Conservation (phyloP, 2,113 vertebrate genomes). For the Albula goreensis region DNA sequence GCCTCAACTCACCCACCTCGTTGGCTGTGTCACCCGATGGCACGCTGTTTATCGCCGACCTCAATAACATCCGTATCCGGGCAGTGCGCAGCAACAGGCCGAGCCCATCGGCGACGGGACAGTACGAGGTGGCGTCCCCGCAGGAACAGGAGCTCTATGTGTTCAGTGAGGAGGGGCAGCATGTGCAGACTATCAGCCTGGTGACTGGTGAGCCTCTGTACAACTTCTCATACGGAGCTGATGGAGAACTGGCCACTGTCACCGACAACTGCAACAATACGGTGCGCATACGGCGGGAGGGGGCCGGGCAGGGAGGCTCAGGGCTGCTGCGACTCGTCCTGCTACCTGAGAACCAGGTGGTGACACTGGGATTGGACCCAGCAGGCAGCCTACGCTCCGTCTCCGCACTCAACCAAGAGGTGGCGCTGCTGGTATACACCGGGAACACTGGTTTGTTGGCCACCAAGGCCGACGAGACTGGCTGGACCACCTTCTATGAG, state of each 20-base stretch:
- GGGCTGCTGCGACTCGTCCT: slow-evolving; percentile 87
- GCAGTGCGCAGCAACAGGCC: slow-evolving; percentile 91
- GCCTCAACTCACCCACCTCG: slow-evolving; percentile 92
- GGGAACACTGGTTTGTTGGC: slow-evolving; percentile 90
- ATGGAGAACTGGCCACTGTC: slow-evolving; percentile 79
- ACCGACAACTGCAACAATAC: slow-evolving; percentile 92
- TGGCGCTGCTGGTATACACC: slow-evolving; percentile 91
- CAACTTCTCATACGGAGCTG: slow-evolving; percentile 90
- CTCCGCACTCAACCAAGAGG: slow-evolving; percentile 85
- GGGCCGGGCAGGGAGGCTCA: slow-evolving; percentile 69
- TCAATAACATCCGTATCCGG: slow-evolving; percentile 95
- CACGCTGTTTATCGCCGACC: slow-evolving; percentile 94
- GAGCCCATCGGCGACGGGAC: slow-evolving; percentile 75
- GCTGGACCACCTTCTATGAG: slow-evolving; percentile 99
- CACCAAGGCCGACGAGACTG: slow-evolving; percentile 96
- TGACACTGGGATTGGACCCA: slow-evolving; percentile 86
- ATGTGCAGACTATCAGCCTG: slow-evolving; percentile 92
- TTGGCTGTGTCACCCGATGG: slow-evolving; percentile 93
- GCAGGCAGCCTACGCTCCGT: slow-evolving; percentile 87
- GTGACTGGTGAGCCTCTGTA: slow-evolving; percentile 92
- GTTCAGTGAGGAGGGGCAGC: slow-evolving; percentile 90
- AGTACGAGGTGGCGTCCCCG: slow-evolving; percentile 92
- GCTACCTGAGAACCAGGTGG: slow-evolving; percentile 92
- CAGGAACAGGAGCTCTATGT: slow-evolving; percentile 94
- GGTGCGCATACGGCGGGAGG: slow-evolving; percentile 86